A percentile compares a stretch with the other conserved stretches of the same genome.
These are phyloP conservation scores for Lasioglossum calceatum DNA, from an alignment of 2,888 invertebrate species.

Conservation along the genomic window DNA sequence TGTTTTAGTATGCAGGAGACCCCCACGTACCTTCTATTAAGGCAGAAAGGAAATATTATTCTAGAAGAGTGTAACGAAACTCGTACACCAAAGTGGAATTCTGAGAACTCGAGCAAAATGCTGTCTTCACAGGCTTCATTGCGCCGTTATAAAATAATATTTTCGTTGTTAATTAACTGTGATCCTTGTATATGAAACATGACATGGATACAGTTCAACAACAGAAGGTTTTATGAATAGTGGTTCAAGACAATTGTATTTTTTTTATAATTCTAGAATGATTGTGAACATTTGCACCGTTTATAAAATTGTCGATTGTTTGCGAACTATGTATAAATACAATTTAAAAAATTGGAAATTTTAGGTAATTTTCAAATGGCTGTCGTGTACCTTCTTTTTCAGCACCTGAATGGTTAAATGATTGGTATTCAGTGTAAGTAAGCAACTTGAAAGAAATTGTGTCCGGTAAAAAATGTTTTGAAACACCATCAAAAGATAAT, in stretches of 20 bases:
- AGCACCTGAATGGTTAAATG: background rate
- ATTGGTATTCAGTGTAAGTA: background rate
- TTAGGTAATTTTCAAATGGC: too few species aligned
- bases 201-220: background rate
- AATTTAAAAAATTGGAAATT: too few species aligned
- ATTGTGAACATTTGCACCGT: background rate
- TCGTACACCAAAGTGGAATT: background rate
- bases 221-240: background rate
- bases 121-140: background rate
- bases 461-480: too few species aligned
- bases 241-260: background rate
- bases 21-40: background rate
- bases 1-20: background rate
- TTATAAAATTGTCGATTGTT: background rate
- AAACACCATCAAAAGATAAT: too few species aligned
- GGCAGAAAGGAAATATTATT: constrained; percentile 4
- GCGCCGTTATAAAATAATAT: background rate
- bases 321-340: background rate
- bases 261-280: background rate
- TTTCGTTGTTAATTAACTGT: background rate
- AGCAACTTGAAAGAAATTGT: too few species aligned
- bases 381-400: too few species aligned
- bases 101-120: background rate
- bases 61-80: background rate
- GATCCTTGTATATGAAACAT: background rate